These are phyloP conservation scores for Enteromius radiatus DNA, from an alignment of 2,797 vertebrate species.

Conservation along the genomic window DNA sequence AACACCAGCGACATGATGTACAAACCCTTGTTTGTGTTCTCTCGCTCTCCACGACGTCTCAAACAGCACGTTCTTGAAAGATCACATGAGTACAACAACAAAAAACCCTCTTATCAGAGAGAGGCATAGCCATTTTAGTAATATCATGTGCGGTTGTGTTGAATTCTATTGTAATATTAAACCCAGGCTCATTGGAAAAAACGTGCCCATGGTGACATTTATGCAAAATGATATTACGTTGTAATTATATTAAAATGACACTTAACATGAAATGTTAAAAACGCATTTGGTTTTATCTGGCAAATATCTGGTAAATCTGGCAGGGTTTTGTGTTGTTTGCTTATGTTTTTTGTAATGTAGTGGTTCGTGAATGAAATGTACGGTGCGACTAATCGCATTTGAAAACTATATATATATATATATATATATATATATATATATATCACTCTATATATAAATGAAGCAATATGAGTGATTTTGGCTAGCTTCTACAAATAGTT, in stretches of 20 bases:
- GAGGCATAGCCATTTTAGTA: conserved; percentile 1
- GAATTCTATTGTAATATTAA: neutral
- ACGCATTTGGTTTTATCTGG: neutral
- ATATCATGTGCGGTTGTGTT: neutral
- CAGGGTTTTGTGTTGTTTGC: neutral
- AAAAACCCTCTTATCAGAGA: neutral
- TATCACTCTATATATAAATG: neutral
- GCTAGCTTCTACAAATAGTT: neutral
- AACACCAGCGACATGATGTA: neutral
- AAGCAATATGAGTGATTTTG: neutral
- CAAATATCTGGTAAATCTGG: too few species aligned
- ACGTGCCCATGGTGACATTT: neutral
- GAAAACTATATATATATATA: neutral
- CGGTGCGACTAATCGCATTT: neutral
- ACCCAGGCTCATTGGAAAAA: conserved; percentile 17
- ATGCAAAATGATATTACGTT: neutral
- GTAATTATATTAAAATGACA: neutral
- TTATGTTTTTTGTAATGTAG: neutral
- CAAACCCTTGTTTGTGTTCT: neutral
- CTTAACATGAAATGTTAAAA: neutral
- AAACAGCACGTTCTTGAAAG: neutral
- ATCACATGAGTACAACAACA: conserved; percentile 31
- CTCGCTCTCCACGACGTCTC: neutral
- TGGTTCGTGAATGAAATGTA: neutral
- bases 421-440: neutral